A percentile compares a stretch with the other conserved stretches of the same genome.
phyloP scores from a whole-genome alignment of 2,888 invertebrate genomes.

The Notodonta dromedarius region DNA sequence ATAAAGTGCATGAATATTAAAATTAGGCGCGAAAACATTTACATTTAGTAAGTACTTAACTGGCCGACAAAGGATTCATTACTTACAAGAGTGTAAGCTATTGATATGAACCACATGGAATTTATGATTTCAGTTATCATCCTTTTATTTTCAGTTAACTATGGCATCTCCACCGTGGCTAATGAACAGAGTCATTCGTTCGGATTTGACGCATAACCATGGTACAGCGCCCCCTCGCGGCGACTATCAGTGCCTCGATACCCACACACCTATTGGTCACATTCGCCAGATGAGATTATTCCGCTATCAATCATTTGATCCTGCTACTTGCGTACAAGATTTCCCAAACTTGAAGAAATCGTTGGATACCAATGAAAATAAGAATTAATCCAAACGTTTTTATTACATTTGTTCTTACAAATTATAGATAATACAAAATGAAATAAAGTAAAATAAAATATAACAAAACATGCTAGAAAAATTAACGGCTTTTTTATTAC shows the following conservation, averaged over 20 bases:
- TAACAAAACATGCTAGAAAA: slow-evolving; percentile 17
- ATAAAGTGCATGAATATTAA: too few relatives aligned
- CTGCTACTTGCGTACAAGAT: slow-evolving; percentile 65
- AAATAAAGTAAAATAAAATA: slow-evolving; percentile 25
- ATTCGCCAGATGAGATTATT: slow-evolving; percentile 68
- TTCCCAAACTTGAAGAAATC: slow-evolving; percentile 54
- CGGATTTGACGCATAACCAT: slow-evolving; percentile 74
- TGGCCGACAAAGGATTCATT: too few relatives aligned
- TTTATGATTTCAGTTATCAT: neutral
- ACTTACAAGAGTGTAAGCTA: neutral
- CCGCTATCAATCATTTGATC: slow-evolving; percentile 72
- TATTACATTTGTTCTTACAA: slow-evolving; percentile 31
- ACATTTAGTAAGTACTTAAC: too few relatives aligned
- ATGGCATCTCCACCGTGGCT: slow-evolving; percentile 70
- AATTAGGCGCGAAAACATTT: too few relatives aligned
- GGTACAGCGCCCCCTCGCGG: slow-evolving; percentile 75
- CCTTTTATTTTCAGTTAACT: slow-evolving; percentile 57
- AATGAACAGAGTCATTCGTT: slow-evolving; percentile 73
- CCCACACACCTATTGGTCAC: slow-evolving; percentile 75
- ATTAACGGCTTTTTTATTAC: neutral
- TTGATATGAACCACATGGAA: neutral
- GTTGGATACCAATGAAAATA: slow-evolving; percentile 43
- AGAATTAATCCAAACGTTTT: slow-evolving; percentile 46
- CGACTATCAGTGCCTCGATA: slow-evolving; percentile 74
- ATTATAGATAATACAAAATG: slow-evolving; percentile 24